Percentiles rank a stretch among this genome's conserved stretches.
Evolutionary conservation across 2,888 invertebrate genomes (phyloP).

Genomic region (Teleiodes luculella): DNA sequence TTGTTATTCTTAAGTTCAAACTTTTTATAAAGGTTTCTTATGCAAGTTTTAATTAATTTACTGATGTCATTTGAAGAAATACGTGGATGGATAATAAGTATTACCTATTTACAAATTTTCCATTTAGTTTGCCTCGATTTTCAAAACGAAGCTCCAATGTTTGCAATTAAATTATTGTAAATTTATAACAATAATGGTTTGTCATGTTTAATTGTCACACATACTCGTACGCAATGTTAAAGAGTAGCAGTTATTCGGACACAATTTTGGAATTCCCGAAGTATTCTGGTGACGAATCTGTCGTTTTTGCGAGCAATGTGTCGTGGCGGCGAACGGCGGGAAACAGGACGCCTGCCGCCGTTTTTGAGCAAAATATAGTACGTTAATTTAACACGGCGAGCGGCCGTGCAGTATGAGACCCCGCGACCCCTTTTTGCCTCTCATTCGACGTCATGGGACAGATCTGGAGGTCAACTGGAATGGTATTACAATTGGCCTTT

Average conservation of each 20-base stretch:
- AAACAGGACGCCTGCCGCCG: conserved; percentile 71
- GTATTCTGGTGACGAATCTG: neutral
- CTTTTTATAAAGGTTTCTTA: too few species aligned
- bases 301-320: conserved; percentile 30
- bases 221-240: neutral
- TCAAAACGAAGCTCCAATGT: too few species aligned
- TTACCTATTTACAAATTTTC: too few species aligned
- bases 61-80: too few species aligned
- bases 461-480: conserved; percentile 25
- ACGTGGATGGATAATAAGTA: too few species aligned
- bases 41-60: too few species aligned
- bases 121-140: too few species aligned
- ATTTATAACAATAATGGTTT: too few species aligned
- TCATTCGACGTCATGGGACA: conserved; percentile 31
- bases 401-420: conserved; percentile 51
- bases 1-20: too few species aligned
- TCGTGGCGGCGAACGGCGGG: conserved; percentile 57
- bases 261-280: neutral
- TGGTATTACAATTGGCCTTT: too few species aligned
- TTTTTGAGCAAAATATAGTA: conserved; percentile 76
- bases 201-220: too few species aligned
- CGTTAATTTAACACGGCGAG: conserved; percentile 73
- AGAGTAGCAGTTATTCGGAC: neutral
- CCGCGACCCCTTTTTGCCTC: conserved; percentile 36
- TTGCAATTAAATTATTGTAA: too few species aligned